These are phyloP conservation scores for Esox niger DNA, from an alignment of 2,113 vertebrate species.

Conservation along the genomic window DNA sequence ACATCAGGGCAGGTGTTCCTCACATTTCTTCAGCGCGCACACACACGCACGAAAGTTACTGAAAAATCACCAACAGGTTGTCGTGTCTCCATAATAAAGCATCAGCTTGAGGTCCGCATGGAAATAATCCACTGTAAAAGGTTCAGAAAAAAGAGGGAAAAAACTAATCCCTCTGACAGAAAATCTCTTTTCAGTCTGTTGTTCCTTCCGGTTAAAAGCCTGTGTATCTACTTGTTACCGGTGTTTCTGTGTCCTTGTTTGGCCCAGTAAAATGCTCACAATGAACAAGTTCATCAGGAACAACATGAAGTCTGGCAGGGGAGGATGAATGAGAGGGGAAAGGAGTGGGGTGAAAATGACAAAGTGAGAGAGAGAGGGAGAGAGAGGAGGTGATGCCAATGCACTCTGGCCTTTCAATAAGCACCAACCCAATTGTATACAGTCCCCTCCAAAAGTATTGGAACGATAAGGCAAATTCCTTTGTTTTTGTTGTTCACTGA, in stretches of 20 bases:
- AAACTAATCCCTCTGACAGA: conserved; percentile 24
- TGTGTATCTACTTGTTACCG: conserved; percentile 29
- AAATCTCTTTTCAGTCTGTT: conserved; percentile 46
- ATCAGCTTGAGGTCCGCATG: no score
- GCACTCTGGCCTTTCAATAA: conserved; percentile 57
- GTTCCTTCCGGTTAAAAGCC: conserved; percentile 32
- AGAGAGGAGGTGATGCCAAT: conserved; percentile 18
- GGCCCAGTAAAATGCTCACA: conserved; percentile 19
- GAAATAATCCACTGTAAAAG: conserved; percentile 29
- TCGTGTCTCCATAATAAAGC: no score
- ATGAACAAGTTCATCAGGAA: conserved; percentile 28
- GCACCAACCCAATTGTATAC: conserved; percentile 51
- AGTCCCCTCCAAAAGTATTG: no score
- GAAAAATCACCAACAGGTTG: no score
- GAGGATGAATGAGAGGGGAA: not conserved
- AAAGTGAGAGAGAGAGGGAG: not conserved
- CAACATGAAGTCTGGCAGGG: conserved; percentile 9
- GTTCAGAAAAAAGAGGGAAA: conserved; percentile 17
- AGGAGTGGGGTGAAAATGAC: conserved; percentile 5
- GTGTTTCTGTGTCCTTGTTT: conserved; percentile 32
- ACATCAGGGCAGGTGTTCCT: no score
- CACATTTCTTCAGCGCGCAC: no score
- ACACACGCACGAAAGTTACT: no score
- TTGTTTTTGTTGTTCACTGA: no score
- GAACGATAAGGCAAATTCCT: no score